Conservation (phyloP, 1,140 invertebrate species). For the Meloidogyne exigua region DNA sequence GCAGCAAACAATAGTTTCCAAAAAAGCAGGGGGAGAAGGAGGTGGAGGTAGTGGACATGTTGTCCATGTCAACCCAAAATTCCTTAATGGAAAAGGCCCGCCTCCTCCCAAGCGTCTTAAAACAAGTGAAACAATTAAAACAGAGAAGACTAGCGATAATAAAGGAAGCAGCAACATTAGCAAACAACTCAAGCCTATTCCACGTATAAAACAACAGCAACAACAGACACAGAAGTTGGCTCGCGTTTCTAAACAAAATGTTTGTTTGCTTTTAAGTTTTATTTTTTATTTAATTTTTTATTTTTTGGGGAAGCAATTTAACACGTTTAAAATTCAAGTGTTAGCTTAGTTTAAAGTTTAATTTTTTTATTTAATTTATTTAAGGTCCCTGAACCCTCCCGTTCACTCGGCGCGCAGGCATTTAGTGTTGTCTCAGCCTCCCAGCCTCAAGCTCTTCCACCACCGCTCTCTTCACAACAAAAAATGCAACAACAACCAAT, state of each 20-base stretch:
- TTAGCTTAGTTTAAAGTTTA: too few relatives aligned
- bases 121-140: too few relatives aligned
- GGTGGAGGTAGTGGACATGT: background rate
- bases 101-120: too few relatives aligned
- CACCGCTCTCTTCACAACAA: constrained; percentile 12
- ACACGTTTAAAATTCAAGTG: too few relatives aligned
- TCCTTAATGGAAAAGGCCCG: constrained; percentile 30
- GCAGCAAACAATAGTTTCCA: too few relatives aligned
- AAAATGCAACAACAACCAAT: background rate
- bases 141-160: background rate
- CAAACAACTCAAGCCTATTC: background rate
- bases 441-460: constrained; percentile 2
- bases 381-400: constrained; percentile 34
- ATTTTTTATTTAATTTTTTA: background rate
- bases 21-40: too few relatives aligned
- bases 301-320: too few relatives aligned
- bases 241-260: background rate
- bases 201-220: background rate
- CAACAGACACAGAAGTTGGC: too few relatives aligned
- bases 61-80: constrained; percentile 37
- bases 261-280: background rate
- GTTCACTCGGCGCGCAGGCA: constrained; percentile 41
- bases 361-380: background rate
- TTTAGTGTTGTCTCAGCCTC: constrained; percentile 25
- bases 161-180: background rate